These are phyloP conservation scores for Carapus acus DNA, from an alignment of 2,797 vertebrate species.

Conservation along the genomic window DNA sequence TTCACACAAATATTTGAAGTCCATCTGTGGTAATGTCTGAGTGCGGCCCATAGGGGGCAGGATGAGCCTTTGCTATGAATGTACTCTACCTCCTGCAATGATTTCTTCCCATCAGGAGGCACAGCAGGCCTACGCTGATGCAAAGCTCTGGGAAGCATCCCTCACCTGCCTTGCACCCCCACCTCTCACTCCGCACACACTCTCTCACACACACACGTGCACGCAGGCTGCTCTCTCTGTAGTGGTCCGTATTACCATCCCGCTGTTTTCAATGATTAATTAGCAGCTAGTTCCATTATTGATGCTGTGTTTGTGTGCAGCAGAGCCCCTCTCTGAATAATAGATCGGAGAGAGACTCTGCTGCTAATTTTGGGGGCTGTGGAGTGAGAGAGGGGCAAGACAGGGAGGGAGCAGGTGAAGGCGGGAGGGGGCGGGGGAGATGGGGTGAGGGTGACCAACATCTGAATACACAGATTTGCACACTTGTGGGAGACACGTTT, in stretches of 20 bases:
- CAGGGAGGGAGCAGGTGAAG: neutral
- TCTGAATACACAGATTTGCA: too few relatives aligned
- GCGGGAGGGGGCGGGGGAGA: neutral
- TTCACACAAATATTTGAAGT: too few relatives aligned
- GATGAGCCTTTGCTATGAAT: neutral
- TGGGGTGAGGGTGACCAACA: neutral
- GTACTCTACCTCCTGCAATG: too few relatives aligned
- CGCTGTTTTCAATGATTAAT: constrained; percentile 48
- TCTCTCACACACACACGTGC: constrained; percentile 5
- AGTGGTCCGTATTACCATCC: constrained; percentile 9
- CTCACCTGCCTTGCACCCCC: constrained; percentile 1
- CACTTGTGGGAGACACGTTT: neutral
- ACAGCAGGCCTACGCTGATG: constrained; percentile 1
- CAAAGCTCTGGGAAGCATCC: constrained; percentile 3
- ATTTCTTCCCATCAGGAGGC: constrained; percentile 3
- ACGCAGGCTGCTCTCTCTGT: neutral
- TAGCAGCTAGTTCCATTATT: constrained; percentile 43
- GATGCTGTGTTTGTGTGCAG: constrained; percentile 41
- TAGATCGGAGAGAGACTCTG: constrained; percentile 29
- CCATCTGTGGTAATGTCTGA: too few relatives aligned
- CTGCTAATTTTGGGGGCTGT: constrained; percentile 13
- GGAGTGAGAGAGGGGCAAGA: too few relatives aligned
- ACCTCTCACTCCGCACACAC: neutral
- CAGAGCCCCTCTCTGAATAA: constrained; percentile 45
- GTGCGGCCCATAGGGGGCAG: neutral